Conservation (phyloP, 2,888 invertebrate genomes). For the Lissocephala sabroskyi region DNA sequence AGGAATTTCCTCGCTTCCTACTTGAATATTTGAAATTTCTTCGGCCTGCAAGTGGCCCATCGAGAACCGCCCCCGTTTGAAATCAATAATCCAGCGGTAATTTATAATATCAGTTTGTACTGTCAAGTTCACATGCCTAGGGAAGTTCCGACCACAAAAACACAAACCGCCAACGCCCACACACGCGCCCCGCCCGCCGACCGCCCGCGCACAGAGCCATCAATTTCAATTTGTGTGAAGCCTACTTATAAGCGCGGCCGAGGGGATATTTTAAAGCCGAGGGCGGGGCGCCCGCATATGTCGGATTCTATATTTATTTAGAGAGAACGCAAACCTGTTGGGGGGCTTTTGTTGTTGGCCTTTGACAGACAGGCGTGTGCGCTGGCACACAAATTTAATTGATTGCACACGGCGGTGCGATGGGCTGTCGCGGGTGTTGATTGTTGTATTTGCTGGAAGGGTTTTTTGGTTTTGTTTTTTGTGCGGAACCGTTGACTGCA, state of each 20-base stretch:
- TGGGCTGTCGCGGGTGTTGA: not conserved
- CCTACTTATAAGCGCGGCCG: constrained; percentile 27
- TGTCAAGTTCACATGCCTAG: no score
- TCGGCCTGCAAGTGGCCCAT: no score
- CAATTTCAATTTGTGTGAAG: constrained; percentile 55
- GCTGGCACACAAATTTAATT: not conserved
- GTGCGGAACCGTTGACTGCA: constrained; percentile 41
- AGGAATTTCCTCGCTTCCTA: no score
- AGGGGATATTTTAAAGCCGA: constrained; percentile 11
- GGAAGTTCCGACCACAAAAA: constrained; percentile 19
- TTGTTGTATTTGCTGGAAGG: not conserved
- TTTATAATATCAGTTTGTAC: no score
- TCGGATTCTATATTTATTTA: constrained; percentile 13
- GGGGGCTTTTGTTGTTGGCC: constrained; percentile 27
- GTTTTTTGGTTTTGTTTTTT: no score
- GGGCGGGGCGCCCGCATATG: constrained; percentile 5
- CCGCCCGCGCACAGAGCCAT: constrained; percentile 10
- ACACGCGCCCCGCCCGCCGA: not conserved
- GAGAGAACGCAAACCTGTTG: constrained; percentile 20
- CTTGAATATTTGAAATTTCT: no score
- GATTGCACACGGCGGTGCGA: not conserved
- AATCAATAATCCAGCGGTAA: no score
- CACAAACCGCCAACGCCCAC: not conserved
- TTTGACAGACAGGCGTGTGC: constrained; percentile 6
- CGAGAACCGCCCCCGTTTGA: no score